A percentile compares a stretch with the other conserved stretches of the same genome.
phyloP scores from a whole-genome alignment of 2,113 vertebrate genomes.

The Nanger granti region DNA sequence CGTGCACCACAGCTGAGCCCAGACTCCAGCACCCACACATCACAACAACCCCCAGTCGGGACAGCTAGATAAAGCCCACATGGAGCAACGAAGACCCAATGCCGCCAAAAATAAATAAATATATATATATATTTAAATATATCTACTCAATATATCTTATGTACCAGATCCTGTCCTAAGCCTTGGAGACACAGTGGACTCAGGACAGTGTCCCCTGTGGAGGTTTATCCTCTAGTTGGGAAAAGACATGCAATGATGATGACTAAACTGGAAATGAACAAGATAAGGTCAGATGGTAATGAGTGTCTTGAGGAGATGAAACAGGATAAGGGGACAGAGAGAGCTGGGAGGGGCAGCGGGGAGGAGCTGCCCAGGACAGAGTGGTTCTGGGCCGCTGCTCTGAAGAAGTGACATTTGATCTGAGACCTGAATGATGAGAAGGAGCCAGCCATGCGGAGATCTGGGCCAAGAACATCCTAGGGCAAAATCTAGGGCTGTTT shows the following conservation, averaged over 20 bases:
- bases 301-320: neutral
- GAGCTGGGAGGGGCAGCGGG: neutral
- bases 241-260: neutral
- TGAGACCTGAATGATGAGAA: neutral
- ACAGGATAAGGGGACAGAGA: neutral
- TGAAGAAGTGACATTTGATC: neutral
- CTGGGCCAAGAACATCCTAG: neutral
- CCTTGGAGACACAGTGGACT: neutral
- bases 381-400: neutral
- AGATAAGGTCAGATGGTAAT: neutral
- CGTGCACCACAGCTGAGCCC: neutral
- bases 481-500: neutral
- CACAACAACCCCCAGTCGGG: rapidly evolving
- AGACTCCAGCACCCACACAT: neutral
- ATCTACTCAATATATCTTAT: neutral
- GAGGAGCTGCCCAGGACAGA: neutral
- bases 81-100: neutral
- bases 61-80: neutral
- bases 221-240: neutral
- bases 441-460: neutral
- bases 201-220: neutral
- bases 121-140: neutral
- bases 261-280: neutral
- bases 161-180: neutral
- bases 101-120: neutral